Evolutionary conservation across 2,797 vertebrate species (phyloP), one percentile per base, ranked within the genome.

Genomic region (Poecilia velifera): DNA sequence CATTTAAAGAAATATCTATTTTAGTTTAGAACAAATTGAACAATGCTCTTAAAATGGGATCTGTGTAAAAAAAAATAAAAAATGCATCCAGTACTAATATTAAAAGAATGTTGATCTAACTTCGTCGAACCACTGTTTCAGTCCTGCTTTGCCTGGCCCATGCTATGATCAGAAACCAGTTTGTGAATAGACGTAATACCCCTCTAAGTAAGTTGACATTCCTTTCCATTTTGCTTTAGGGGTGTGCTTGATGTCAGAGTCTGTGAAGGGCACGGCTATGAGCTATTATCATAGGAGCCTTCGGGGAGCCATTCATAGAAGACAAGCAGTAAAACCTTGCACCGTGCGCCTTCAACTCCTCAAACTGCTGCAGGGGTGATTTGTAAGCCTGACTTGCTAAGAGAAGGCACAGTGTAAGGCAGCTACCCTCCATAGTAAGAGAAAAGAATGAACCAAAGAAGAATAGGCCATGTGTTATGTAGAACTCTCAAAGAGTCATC

Each of bases 251-350:
- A 90, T 91, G 91, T 93, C 91, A 92, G 90, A 80, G 89, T 91
- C 91, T 88, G 92, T 94, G 92, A 94, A 94, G 93, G 93, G 91
- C 94, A 95, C 78, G 90, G 86, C 92, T 93, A 90, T 92, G 91
- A 95, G 93, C 92, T 93, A 94, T 95, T 94, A 94, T 94, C 89
- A 91, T 91, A 91, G 92, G 82, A 90, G 92, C 91, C 93, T 94
- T 93, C 90, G 68, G 94, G 94, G 94, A 94, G 89, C 93, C 90
- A 91, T 95, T 94, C 92, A 90, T 86, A 87, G 90, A 93, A 93
- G 93, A 92, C 94, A 90, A 93, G 92, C 94, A 92, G 90, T 94
- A 94, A 94, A 94, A 94, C 92, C 91, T 94, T 91, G 89, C 76
- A 77, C 91, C 70, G 73, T 93, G 88, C 82, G 87, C 90, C 93